A percentile compares a stretch with the other conserved stretches of the same genome.
phyloP scores from a whole-genome alignment of 2,797 vertebrate genomes.

The Leptatherina wallacei region DNA sequence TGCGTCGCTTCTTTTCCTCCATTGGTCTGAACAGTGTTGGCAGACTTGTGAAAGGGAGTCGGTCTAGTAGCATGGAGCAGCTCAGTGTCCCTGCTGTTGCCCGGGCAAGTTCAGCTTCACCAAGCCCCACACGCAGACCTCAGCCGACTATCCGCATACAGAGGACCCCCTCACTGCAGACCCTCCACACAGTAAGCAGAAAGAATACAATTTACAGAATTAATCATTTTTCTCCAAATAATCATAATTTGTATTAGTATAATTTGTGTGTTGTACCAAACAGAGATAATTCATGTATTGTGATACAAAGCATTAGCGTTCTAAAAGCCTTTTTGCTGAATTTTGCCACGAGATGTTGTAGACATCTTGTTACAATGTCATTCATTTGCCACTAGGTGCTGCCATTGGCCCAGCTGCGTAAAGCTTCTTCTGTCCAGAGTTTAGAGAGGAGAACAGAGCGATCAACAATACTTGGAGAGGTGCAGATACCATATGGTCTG shows the following conservation, averaged over 20 bases:
- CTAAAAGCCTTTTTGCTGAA: constrained; percentile 11
- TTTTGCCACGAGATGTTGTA: constrained; percentile 20
- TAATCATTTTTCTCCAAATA: no score
- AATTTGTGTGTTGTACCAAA: constrained; percentile 12
- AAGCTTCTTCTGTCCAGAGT: constrained; percentile 90
- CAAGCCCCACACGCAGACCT: constrained; percentile 77
- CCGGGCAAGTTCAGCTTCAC: constrained; percentile 66
- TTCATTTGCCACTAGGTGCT: constrained; percentile 87
- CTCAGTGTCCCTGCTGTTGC: constrained; percentile 70
- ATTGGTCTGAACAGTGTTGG: constrained; percentile 85
- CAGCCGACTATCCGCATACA: constrained; percentile 73
- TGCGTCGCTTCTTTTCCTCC: constrained; percentile 86
- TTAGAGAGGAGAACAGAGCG: constrained; percentile 88
- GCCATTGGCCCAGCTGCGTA: constrained; percentile 88
- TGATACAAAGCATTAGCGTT: background rate
- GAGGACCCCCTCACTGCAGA: constrained; percentile 85
- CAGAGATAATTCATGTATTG: background rate
- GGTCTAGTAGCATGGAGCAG: constrained; percentile 87
- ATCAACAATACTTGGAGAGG: constrained; percentile 85
- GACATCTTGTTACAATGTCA: constrained; percentile 43
- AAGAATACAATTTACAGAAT: background rate
- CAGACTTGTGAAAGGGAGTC: constrained; percentile 80
- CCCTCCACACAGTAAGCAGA: constrained; percentile 76
- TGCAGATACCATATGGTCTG: constrained; percentile 70
- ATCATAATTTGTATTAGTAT: no score